Conservation (phyloP, 2,888 invertebrate genomes). For the Ypsolopha scabrella region DNA sequence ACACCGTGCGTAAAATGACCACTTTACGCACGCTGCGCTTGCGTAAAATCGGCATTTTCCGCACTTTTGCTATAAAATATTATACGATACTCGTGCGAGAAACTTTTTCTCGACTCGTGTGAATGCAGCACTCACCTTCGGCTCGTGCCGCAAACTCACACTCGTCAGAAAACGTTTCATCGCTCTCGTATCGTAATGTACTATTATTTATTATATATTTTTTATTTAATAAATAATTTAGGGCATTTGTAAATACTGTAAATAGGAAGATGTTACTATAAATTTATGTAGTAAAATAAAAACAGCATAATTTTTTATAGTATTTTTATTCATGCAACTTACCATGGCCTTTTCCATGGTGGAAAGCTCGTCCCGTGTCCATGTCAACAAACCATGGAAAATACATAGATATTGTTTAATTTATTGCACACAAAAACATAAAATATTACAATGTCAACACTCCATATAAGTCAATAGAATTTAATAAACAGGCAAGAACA, state of each 20-base stretch:
- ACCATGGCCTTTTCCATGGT: slow-evolving; percentile 64
- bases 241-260: neutral
- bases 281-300: too few relatives aligned
- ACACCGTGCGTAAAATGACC: too few relatives aligned
- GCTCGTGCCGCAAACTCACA: too few relatives aligned
- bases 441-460: slow-evolving; percentile 1
- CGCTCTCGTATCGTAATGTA: too few relatives aligned
- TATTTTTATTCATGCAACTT: slow-evolving; percentile 56
- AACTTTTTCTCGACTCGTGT: too few relatives aligned
- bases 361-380: slow-evolving; percentile 50
- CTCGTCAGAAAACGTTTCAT: too few relatives aligned
- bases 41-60: too few relatives aligned
- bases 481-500: slow-evolving; percentile 9
- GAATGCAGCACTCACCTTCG: too few relatives aligned
- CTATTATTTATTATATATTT: neutral
- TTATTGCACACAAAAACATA: slow-evolving; percentile 32
- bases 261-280: neutral
- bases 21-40: too few relatives aligned
- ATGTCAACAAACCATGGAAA: slow-evolving; percentile 61
- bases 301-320: slow-evolving; percentile 8
- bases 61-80: too few relatives aligned
- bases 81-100: too few relatives aligned
- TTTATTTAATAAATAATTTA: neutral
- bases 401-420: slow-evolving; percentile 46
- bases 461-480: slow-evolving; percentile 8